Conservation (phyloP, 2,888 invertebrate species). For the Acanthoscelides obtectus region DNA sequence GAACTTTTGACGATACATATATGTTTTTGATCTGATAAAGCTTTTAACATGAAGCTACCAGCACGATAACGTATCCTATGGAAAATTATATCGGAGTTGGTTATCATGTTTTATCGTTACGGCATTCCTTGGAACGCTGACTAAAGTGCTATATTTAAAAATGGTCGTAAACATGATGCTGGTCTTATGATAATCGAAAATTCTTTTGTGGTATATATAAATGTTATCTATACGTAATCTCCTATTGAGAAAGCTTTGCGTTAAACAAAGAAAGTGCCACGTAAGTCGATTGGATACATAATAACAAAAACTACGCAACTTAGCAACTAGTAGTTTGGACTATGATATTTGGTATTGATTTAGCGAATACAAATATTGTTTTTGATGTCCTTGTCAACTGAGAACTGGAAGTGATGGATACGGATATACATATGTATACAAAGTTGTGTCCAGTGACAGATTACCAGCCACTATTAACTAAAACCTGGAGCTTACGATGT, state of each 20-base stretch:
- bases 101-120: not conserved
- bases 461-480: no score
- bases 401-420: no score
- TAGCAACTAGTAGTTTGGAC: no score
- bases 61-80: not conserved
- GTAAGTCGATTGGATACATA: no score
- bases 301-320: no score
- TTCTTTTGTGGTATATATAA: not conserved
- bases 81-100: not conserved
- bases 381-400: no score
- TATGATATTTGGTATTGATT: no score
- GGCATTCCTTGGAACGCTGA: not conserved
- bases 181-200: not conserved
- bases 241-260: not conserved
- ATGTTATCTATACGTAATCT: not conserved
- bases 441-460: no score
- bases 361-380: no score
- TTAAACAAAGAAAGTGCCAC: not conserved
- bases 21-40: not conserved
- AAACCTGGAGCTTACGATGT: no score
- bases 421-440: no score
- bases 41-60: not conserved
- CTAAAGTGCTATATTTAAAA: not conserved
- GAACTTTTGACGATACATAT: not conserved
- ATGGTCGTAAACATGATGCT: not conserved